A percentile compares a stretch with the other conserved stretches of the same genome.
These are phyloP conservation scores for Dryobates pubescens DNA, from an alignment of 2,797 vertebrate species.

Conservation along the genomic window DNA sequence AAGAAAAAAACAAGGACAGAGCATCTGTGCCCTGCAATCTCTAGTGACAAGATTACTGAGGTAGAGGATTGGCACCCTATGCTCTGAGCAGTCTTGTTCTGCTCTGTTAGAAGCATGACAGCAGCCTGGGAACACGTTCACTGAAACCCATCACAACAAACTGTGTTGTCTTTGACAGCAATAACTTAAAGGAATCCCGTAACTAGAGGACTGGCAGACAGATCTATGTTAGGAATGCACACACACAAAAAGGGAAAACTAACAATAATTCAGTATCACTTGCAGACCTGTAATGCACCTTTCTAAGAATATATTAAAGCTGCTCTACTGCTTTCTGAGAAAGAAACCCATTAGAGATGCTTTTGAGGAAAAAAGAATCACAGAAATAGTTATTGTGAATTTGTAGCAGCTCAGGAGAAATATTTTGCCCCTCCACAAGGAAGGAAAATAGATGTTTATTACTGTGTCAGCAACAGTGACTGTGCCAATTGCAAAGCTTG, in stretches of 20 bases:
- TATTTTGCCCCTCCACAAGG: neutral
- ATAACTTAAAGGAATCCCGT: neutral
- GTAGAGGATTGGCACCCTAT: neutral
- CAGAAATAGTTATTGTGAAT: neutral
- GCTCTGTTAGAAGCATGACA: neutral
- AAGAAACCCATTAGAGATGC: neutral
- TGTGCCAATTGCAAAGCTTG: neutral
- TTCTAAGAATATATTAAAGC: neutral
- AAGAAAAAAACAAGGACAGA: neutral
- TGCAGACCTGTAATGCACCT: neutral
- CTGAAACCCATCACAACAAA: neutral
- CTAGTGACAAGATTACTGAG: neutral
- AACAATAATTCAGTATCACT: neutral
- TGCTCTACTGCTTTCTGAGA: neutral
- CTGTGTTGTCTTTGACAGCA: neutral
- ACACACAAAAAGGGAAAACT: neutral
- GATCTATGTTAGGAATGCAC: neutral
- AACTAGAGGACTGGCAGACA: neutral
- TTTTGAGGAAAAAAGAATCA: neutral
- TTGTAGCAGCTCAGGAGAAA: neutral
- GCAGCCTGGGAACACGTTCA: neutral
- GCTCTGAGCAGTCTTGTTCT: neutral
- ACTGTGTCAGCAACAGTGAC: neutral
- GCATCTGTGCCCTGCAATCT: neutral
- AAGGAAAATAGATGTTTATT: neutral